These are phyloP conservation scores for Atherinosoma microstoma DNA, from an alignment of 2,797 vertebrate species.

Conservation along the genomic window DNA sequence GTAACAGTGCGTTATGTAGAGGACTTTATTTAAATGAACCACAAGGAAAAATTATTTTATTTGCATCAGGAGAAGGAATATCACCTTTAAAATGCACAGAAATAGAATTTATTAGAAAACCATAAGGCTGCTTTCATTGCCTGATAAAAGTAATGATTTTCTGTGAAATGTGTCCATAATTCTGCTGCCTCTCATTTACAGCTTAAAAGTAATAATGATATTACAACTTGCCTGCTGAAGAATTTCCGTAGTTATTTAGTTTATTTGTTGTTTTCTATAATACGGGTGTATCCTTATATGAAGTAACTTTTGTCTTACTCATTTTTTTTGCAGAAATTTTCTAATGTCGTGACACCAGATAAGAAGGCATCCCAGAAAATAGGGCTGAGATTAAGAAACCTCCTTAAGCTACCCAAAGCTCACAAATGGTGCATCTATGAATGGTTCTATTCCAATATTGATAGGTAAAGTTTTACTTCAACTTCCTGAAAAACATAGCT, in stretches of 20 bases:
- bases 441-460: constrained; percentile 99
- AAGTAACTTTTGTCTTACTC: constrained; percentile 14
- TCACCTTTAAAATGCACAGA: not conserved
- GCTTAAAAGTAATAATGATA: not conserved
- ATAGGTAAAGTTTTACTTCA: constrained; percentile 86
- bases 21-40: not conserved
- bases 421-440: constrained; percentile 99
- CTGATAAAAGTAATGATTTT: not conserved
- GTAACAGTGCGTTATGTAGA: no score
- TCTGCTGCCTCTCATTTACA: not conserved
- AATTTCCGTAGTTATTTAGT: not conserved
- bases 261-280: not conserved
- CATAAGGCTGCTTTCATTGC: not conserved
- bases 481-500: not conserved
- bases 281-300: not conserved
- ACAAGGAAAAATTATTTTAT: not conserved
- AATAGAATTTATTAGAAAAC: not conserved
- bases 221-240: not conserved
- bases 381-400: constrained; percentile 95
- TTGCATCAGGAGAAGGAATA: not conserved
- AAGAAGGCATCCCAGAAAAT: constrained; percentile 98
- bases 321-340: constrained; percentile 88
- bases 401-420: constrained; percentile 97
- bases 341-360: constrained; percentile 91
- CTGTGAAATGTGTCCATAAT: not conserved